These are phyloP conservation scores for Labeo rohita DNA, from an alignment of 2,113 vertebrate genomes.

Conservation along the genomic window DNA sequence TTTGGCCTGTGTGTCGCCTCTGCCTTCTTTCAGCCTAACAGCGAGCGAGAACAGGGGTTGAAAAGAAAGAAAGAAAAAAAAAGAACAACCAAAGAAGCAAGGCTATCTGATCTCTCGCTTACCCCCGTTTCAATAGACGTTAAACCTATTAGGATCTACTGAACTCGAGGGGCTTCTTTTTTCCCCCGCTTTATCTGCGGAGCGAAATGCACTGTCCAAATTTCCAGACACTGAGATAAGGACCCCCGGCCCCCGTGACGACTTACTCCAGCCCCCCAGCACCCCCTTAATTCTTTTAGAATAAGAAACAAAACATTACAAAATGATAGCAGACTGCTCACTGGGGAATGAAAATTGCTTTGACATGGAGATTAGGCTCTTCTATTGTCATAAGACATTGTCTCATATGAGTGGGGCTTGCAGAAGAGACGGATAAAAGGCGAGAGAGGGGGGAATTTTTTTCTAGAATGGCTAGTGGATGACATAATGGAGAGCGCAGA, in stretches of 20 bases:
- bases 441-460: constrained; percentile 72
- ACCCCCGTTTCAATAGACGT: constrained; percentile 88
- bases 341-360: constrained; percentile 97
- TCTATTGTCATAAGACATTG: constrained; percentile 98
- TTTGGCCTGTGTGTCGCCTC: constrained; percentile 87
- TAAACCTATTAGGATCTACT: constrained; percentile 93
- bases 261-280: constrained; percentile 74
- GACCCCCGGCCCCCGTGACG: constrained; percentile 86
- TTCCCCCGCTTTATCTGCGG: constrained; percentile 80
- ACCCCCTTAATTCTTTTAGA: constrained; percentile 89
- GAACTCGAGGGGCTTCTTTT: constrained; percentile 78
- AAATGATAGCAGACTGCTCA: constrained; percentile 92
- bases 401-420: constrained; percentile 92
- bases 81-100: constrained; percentile 24
- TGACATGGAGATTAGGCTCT: constrained; percentile 98
- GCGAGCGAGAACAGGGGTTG: background rate
- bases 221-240: constrained; percentile 95
- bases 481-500: constrained; percentile 90
- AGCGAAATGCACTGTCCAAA: constrained; percentile 91
- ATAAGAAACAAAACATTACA: constrained; percentile 96
- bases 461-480: constrained; percentile 89
- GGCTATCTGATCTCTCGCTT: constrained; percentile 91
- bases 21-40: constrained; percentile 80
- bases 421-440: constrained; percentile 66
- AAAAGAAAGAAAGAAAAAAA: constrained; percentile 3